A percentile compares a stretch with the other conserved stretches of the same genome.
These are phyloP conservation scores for Aurelia sp. DNA, from an alignment of 30 jellyfish, hydroid and myxozoan genomes.

Conservation along the genomic window DNA sequence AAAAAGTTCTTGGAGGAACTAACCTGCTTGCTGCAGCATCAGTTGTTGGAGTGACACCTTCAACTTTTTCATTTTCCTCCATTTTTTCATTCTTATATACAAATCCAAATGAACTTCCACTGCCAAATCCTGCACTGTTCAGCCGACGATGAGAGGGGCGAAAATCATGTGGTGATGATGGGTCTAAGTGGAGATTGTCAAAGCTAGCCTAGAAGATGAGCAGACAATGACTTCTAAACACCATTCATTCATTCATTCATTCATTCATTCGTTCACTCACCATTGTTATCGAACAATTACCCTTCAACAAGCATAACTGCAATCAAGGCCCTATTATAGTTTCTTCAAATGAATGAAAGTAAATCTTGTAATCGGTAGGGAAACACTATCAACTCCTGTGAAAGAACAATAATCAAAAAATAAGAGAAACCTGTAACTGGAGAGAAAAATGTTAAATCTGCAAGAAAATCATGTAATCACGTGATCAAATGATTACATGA, in stretches of 20 bases:
- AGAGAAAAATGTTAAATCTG: no score
- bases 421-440: no score
- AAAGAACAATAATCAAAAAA: no score
- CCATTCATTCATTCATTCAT: neutral
- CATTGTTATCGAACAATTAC: no score
- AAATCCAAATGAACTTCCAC: constrained; percentile 79
- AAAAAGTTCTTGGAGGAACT: neutral
- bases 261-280: neutral
- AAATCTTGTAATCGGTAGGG: no score
- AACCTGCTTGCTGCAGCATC: constrained; percentile 97
- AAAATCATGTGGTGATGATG: constrained; percentile 73
- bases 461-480: no score
- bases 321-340: no score
- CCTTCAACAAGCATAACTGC: no score
- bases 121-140: constrained; percentile 75
- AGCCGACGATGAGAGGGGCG: constrained; percentile 89
- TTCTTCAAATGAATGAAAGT: no score
- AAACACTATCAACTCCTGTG: no score
- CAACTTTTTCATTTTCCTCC: constrained; percentile 76
- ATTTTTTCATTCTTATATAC: constrained; percentile 64
- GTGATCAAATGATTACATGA: no score
- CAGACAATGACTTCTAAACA: neutral
- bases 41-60: constrained; percentile 92
- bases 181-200: constrained; percentile 77
- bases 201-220: constrained; percentile 76